These are phyloP conservation scores for Telmatherina bonti DNA, from an alignment of 2,797 vertebrate species.

Conservation along the genomic window DNA sequence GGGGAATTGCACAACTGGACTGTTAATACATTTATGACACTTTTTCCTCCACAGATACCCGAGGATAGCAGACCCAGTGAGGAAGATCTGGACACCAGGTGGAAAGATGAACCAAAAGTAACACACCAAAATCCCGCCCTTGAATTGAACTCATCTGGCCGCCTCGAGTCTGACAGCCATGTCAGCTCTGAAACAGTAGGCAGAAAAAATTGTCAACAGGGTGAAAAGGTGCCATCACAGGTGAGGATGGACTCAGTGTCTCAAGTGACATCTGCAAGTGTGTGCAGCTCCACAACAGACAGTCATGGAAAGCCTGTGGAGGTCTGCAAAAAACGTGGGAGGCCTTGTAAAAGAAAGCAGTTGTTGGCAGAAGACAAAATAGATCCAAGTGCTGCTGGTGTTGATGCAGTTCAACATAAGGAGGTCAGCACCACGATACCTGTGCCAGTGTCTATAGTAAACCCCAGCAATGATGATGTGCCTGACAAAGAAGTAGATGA, in stretches of 20 bases:
- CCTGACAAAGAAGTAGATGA: conserved; percentile 5
- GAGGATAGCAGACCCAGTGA: conserved; percentile 40
- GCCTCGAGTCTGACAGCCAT: conserved; percentile 9
- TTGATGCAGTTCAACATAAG: conserved; percentile 38
- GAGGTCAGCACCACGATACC: conserved; percentile 39
- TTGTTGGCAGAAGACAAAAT: conserved; percentile 1
- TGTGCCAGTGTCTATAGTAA: conserved; percentile 30
- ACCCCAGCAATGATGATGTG: conserved; percentile 30
- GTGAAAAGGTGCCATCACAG: conserved; percentile 1
- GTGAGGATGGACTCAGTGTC: conserved; percentile 35
- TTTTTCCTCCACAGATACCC: conserved; percentile 40
- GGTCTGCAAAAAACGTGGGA: conserved; percentile 52
- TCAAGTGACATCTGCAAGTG: conserved; percentile 1
- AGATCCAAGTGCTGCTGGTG: neutral
- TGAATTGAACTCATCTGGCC: conserved; percentile 34
- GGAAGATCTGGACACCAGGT: conserved; percentile 32
- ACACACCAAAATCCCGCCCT: conserved; percentile 6
- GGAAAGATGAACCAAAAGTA: conserved; percentile 47
- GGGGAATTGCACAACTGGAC: neutral
- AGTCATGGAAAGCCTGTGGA: conserved; percentile 5
- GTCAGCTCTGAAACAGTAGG: conserved; percentile 18
- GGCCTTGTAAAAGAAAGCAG: conserved; percentile 49
- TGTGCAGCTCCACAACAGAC: conserved; percentile 50
- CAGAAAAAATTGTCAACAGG: conserved; percentile 11
- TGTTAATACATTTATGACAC: conserved; percentile 1